A percentile compares a stretch with the other conserved stretches of the same genome.
These are phyloP conservation scores for Sinosuthora webbiana DNA, from an alignment of 2,113 vertebrate genomes.

Conservation along the genomic window DNA sequence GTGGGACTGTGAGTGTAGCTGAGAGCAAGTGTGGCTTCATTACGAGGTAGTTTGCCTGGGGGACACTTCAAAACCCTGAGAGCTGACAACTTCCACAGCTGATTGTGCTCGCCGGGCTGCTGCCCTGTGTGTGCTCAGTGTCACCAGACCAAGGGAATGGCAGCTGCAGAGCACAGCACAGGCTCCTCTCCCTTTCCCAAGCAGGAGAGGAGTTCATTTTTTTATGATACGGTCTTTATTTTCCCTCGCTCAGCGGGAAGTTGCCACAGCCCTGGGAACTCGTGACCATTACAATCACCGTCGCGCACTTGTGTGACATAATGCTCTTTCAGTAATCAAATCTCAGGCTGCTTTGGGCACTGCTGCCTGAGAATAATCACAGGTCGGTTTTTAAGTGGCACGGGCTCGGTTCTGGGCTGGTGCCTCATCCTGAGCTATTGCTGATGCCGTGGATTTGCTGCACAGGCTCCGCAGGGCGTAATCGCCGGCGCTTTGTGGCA, in stretches of 20 bases:
- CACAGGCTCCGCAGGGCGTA: neutral
- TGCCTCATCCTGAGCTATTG: constrained; percentile 35
- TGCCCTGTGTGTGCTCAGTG: neutral
- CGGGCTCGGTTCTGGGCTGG: neutral
- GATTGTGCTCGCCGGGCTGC: neutral
- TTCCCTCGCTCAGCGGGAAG: neutral
- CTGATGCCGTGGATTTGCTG: constrained; percentile 22
- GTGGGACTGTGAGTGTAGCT: neutral
- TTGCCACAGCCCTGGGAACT: neutral
- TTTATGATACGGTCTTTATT: neutral
- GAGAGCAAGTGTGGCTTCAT: neutral
- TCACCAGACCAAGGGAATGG: neutral
- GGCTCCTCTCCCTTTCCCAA: neutral
- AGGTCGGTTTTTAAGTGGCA: neutral
- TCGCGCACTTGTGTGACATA: neutral
- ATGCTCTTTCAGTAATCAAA: constrained; percentile 9
- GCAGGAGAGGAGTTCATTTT: neutral
- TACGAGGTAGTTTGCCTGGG: neutral
- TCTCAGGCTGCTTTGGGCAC: neutral
- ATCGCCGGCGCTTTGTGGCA: constrained; percentile 21
- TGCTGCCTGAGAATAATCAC: constrained; percentile 3
- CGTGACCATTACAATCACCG: neutral
- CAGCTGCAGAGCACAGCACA: neutral
- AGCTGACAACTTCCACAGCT: neutral
- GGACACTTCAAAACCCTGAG: neutral